phyloP scores from a whole-genome alignment of 2,888 invertebrate species.

The Limenitis camilla region DNA sequence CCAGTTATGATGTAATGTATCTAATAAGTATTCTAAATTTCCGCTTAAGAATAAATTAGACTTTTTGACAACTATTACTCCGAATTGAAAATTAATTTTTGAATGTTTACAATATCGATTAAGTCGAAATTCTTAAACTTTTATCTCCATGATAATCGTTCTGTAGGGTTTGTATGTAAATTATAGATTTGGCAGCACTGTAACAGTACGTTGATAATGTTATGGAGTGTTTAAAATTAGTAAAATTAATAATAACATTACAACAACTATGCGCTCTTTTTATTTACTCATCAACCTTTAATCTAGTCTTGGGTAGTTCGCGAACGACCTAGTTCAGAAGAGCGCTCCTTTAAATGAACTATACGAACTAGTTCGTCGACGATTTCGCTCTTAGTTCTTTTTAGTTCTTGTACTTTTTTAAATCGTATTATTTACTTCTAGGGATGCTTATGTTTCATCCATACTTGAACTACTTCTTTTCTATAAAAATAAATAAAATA shows the following conservation, averaged over 20 bases:
- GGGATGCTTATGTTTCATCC: too few relatives aligned
- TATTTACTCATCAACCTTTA: conserved; percentile 6
- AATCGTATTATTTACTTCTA: too few relatives aligned
- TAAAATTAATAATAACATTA: conserved; percentile 59
- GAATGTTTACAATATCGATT: conserved; percentile 19
- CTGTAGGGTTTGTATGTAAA: conserved; percentile 14
- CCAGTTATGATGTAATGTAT: too few relatives aligned
- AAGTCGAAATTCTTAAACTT: conserved; percentile 12
- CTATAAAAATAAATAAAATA: too few relatives aligned
- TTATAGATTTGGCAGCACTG: conserved; percentile 20
- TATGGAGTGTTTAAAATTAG: conserved; percentile 62
- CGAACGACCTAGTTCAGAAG: too few relatives aligned
- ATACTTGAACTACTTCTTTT: too few relatives aligned
- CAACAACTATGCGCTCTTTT: conserved; percentile 44
- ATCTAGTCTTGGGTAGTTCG: too few relatives aligned
- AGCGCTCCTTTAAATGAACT: too few relatives aligned
- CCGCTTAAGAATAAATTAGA: conserved; percentile 18
- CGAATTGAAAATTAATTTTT: conserved; percentile 18
- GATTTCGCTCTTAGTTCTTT: too few relatives aligned
- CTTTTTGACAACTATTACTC: conserved; percentile 15
- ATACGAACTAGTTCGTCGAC: too few relatives aligned
- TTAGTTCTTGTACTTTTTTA: too few relatives aligned
- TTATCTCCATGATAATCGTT: conserved; percentile 15
- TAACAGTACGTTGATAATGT: conserved; percentile 47
- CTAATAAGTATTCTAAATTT: too few relatives aligned